Evolutionary conservation across 2,113 vertebrate species (phyloP).

Genomic region (Phylloscopus whistleri): DNA sequence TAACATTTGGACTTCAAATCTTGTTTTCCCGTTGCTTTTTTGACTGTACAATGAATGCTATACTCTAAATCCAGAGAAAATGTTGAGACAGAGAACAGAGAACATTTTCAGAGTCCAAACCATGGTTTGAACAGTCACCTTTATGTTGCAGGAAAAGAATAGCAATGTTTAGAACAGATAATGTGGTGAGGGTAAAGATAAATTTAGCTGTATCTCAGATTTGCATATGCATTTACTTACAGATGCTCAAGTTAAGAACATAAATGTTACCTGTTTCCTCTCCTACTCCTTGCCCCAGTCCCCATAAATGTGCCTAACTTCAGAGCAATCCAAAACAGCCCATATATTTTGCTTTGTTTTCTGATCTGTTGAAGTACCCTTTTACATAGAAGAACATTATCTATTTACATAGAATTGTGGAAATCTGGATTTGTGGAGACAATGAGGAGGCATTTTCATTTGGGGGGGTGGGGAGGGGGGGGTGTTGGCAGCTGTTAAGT

Average conservation of each 20-base stretch:
- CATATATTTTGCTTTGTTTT: not conserved
- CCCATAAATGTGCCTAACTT: not conserved
- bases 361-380: not conserved
- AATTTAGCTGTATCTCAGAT: not conserved
- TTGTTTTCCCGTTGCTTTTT: not conserved
- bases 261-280: not conserved
- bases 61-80: not conserved
- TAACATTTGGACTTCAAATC: not conserved
- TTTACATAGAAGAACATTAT: not conserved
- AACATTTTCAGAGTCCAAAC: not conserved
- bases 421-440: not conserved
- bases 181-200: not conserved
- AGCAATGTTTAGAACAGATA: not conserved
- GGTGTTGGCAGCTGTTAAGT: not conserved
- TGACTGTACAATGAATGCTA: not conserved
- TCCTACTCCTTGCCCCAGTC: not conserved
- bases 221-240: not conserved
- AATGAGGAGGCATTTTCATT: not conserved
- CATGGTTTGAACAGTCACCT: not conserved
- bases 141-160: not conserved
- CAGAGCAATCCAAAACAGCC: not conserved
- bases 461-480: accelerated
- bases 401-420: not conserved
- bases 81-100: not conserved
- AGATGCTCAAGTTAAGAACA: not conserved